A percentile compares a stretch with the other conserved stretches of the same genome.
Conservation (phyloP, 1,140 invertebrate species). For the Aphidius ervi region DNA sequence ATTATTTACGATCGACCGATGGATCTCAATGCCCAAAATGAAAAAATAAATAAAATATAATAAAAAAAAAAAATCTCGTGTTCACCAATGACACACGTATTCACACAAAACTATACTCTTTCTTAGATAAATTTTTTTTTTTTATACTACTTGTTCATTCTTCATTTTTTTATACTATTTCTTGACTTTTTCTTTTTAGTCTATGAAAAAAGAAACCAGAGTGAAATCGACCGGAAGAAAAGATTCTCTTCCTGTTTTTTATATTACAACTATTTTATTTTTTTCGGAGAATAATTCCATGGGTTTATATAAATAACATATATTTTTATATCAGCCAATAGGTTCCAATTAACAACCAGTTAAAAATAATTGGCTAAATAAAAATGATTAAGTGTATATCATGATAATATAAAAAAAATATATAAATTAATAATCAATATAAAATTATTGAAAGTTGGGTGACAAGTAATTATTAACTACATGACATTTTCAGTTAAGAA, state of each 20-base stretch:
- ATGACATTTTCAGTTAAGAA: no score
- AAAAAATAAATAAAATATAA: conserved; percentile 20
- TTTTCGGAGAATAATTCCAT: not conserved
- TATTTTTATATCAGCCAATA: no score
- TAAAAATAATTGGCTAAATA: no score
- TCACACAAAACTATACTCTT: not conserved
- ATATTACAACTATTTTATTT: not conserved
- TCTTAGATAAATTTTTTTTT: conserved; percentile 14
- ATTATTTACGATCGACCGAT: conserved; percentile 45
- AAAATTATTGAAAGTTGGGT: no score
- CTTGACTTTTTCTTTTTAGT: not conserved
- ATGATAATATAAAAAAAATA: no score
- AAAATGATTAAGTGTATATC: no score
- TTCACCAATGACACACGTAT: conserved; percentile 7
- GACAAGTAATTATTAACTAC: no score
- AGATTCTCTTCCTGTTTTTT: conserved; percentile 12
- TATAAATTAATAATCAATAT: no score
- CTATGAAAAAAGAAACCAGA: conserved; percentile 7
- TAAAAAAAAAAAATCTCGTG: conserved; percentile 16
- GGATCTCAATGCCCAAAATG: conserved; percentile 32
- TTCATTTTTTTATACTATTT: conserved; percentile 5
- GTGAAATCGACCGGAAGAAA: conserved; percentile 28
- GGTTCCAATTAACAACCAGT: no score
- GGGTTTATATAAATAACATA: no score
- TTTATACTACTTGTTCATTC: conserved; percentile 6